Evolutionary conservation across 2,797 vertebrate genomes (phyloP), one percentile per base, ranked within the genome.

Genomic region (Enteromius treurensis): DNA sequence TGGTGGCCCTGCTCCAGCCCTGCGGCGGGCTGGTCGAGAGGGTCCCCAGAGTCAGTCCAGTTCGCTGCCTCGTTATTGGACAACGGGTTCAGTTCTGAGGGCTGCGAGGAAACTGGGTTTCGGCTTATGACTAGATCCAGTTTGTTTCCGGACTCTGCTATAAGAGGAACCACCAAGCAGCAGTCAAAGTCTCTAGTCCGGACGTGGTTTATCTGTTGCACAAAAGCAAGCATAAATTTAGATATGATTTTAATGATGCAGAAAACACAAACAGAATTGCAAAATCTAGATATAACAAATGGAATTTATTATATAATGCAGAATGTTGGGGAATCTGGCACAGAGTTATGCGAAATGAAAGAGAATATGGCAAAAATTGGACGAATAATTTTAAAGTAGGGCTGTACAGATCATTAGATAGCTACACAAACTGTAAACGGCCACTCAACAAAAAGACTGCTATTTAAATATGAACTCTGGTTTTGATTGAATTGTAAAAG

Each of bases 141-240:
- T 86, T 95, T 97, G 88, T 98, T 98, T 21, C 96, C 96, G 11
- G 98, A 98, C 88, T 99, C 98, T 0, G 98, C 96, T 5, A 99
- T 99, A 78, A 99, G 96, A 53, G 98, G 98, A 85, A 99, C 98
- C 1, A 98, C 97, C 1, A 99, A 95, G 87, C 98, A 99, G 95
- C 98, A 99, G 93, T 99, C 98, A 51, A 98, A 98, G 93, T 99
- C 97, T 88, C 98, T 95, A 26, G 98, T 99, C 83, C 98, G 95
- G n/a, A 99, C 95, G 0, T 99, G 98, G 88, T 98, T 99, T 17
- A 99, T 96, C 98, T 99, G 91, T 74, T 90, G 1, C 7, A 21
- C 23, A 64, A 14, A 40, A 85, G 21, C 64, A 84, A 32, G 34
- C 1, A 4, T 9, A 80, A 37, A 58, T 14, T 0, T 0, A 77